Evolutionary conservation across 2,113 vertebrate genomes (phyloP), one percentile per base, ranked within the genome.

Genomic region (Myiozetetes cayanensis): DNA sequence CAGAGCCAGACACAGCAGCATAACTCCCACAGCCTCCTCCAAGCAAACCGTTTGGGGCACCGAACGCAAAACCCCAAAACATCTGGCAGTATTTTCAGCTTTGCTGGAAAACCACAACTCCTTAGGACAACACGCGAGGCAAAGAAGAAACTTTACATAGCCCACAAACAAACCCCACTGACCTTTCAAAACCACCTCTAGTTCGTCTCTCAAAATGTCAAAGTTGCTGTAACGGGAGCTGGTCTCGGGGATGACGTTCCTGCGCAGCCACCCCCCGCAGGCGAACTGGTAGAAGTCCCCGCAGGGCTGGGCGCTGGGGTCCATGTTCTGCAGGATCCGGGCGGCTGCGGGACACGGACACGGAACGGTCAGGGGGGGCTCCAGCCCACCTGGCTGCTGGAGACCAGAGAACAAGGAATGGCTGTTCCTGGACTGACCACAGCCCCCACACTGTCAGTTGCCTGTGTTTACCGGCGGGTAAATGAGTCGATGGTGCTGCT

Each of bases 151-250:
- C 88, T 67, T 95, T 79, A 94, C 88, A 82, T 73, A 85, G 82
- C 80, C 68, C 87, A 83, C 58, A 95, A 59, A 87, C 78, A 82
- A 88, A 96, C 50, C 63, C 58, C 66, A 98, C 98, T 97, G 93
- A 99, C 99, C 99, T 99, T 99, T 99, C 76, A 99, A 94, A 95
- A 99, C 94, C 66, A 99, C 98, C 97, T 99, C 99, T 74, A 99
- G 97, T 76, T 99, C 98, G 23, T 99, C 99, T 95, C 98, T 98
- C 94, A 99, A 97, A 97, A 99, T 99, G 97, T 99, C 99, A 92
- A 99, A 99, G 91, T 99, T 99, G 96, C 99, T 99, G 82, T 99
- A 99, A 96, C 98, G 98, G 52, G 98, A 99, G 95, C 98, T 99
- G 97, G 98, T 99, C 94, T 99, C 99, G 1, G 99, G 99, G 95